Evolutionary conservation across 2,888 invertebrate genomes (phyloP).

Genomic region (Liposcelis brunnea): DNA sequence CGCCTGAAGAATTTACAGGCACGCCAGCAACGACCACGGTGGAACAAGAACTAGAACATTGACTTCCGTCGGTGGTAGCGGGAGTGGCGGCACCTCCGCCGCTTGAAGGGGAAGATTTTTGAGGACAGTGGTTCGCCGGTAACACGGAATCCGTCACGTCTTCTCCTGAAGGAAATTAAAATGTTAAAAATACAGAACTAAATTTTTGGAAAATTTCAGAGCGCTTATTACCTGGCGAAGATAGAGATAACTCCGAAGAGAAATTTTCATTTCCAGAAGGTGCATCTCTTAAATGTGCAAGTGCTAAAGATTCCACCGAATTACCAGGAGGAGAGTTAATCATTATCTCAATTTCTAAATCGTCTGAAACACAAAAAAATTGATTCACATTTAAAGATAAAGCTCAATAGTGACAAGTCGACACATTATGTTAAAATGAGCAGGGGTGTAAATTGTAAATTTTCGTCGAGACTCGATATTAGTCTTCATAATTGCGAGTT

Average conservation of each 20-base stretch:
- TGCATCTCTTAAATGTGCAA: slow-evolving; percentile 56
- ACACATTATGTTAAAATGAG: too few relatives aligned
- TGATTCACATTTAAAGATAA: not conserved
- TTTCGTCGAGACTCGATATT: too few relatives aligned
- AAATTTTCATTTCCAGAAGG: slow-evolving; percentile 20
- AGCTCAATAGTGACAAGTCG: too few relatives aligned
- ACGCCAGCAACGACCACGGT: slow-evolving; percentile 57
- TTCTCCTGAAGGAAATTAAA: slow-evolving; percentile 20
- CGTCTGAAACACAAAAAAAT: slow-evolving; percentile 19
- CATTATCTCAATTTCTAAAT: slow-evolving; percentile 47
- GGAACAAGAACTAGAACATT: slow-evolving; percentile 73
- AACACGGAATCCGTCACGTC: slow-evolving; percentile 21
- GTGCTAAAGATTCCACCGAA: slow-evolving; percentile 67
- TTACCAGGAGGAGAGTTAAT: slow-evolving; percentile 70
- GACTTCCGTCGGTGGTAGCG: slow-evolving; percentile 30
- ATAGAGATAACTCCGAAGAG: slow-evolving; percentile 2
- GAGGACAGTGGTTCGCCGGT: slow-evolving; percentile 10
- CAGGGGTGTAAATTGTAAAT: too few relatives aligned
- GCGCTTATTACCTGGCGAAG: not conserved
- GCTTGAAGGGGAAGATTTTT: slow-evolving; percentile 9
- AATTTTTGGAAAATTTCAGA: not conserved
- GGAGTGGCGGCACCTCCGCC: slow-evolving; percentile 20
- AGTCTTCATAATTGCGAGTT: too few relatives aligned
- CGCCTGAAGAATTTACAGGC: not conserved
- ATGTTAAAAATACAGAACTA: not conserved